Evolutionary conservation across 2,113 vertebrate genomes (phyloP).

Genomic region (Plectropomus leopardus): DNA sequence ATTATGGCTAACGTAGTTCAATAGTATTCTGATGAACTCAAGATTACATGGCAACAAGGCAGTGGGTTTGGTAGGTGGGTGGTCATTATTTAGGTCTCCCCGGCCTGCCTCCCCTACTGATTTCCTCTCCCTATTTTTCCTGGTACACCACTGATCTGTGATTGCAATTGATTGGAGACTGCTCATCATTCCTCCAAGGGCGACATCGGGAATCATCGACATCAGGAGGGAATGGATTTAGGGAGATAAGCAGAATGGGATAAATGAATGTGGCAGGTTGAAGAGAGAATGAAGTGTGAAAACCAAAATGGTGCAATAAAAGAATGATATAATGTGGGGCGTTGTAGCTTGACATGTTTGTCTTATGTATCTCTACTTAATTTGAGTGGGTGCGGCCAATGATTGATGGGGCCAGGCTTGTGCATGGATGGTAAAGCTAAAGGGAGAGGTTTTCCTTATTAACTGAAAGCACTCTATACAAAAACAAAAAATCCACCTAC

Average conservation of each 20-base stretch:
- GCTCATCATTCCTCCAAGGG: slow-evolving; percentile 61
- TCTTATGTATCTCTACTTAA: not conserved
- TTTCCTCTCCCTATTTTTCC: slow-evolving; percentile 43
- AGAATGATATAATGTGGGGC: not conserved
- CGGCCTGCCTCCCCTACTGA: slow-evolving; percentile 46
- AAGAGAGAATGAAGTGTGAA: slow-evolving; percentile 14
- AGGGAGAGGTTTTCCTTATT: slow-evolving; percentile 34
- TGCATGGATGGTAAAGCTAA: not conserved
- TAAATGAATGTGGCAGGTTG: slow-evolving; percentile 30
- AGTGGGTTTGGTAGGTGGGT: slow-evolving; percentile 48
- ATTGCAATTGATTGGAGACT: slow-evolving; percentile 77
- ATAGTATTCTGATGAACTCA: slow-evolving; percentile 67
- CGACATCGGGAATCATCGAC: slow-evolving; percentile 48
- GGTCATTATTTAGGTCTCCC: slow-evolving; percentile 67
- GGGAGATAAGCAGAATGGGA: slow-evolving; percentile 29
- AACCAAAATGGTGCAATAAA: slow-evolving; percentile 8
- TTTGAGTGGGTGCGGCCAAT: slow-evolving; percentile 24
- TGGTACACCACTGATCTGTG: slow-evolving; percentile 64
- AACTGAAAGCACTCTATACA: slow-evolving; percentile 39
- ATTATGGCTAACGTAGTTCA: slow-evolving; percentile 58
- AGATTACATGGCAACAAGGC: slow-evolving; percentile 63
- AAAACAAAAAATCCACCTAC: slow-evolving; percentile 23
- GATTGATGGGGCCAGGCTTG: slow-evolving; percentile 40
- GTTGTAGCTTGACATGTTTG: not conserved
- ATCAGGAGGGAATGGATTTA: slow-evolving; percentile 48